Conservation (phyloP, 1,140 invertebrate species). For the Drosophila saltans region DNA sequence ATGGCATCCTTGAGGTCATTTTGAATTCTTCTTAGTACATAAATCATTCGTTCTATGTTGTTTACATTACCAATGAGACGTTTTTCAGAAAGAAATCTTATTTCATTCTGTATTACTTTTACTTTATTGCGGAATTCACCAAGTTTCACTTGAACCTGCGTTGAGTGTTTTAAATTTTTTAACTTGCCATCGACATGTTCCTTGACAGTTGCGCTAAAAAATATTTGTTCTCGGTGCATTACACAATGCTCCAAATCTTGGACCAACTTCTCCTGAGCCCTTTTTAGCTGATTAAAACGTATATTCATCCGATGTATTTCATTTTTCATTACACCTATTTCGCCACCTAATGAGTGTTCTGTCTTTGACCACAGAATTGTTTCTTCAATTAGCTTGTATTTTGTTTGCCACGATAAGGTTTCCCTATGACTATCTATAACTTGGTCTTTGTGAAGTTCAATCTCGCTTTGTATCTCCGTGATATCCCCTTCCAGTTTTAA, state of each 20-base stretch:
- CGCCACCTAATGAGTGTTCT: too few relatives aligned
- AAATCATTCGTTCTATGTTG: conserved; percentile 61
- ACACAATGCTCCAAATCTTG: too few relatives aligned
- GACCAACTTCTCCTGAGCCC: too few relatives aligned
- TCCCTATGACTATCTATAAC: conserved; percentile 85
- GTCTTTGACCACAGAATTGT: too few relatives aligned
- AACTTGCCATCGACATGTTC: conserved; percentile 83
- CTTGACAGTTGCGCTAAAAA: conserved; percentile 85
- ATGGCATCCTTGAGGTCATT: not conserved
- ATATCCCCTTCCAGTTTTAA: conserved; percentile 73
- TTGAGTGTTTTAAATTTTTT: conserved; percentile 65
- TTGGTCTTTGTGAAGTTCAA: conserved; percentile 84
- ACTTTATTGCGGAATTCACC: conserved; percentile 85
- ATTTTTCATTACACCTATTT: conserved; percentile 50
- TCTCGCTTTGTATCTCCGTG: conserved; percentile 87
- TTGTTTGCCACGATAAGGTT: conserved; percentile 91
- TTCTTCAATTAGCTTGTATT: conserved; percentile 87
- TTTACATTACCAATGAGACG: conserved; percentile 50
- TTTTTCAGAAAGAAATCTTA: conserved; percentile 54
- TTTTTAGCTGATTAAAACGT: too few relatives aligned
- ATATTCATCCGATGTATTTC: too few relatives aligned
- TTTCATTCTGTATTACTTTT: conserved; percentile 84
- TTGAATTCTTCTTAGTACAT: conserved; percentile 42
- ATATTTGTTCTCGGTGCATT: conserved; percentile 65
- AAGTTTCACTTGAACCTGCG: conserved; percentile 79